Evolutionary conservation across 2,797 vertebrate species (phyloP), one percentile per base, ranked within the genome.

Genomic region (Selene dorsalis): DNA sequence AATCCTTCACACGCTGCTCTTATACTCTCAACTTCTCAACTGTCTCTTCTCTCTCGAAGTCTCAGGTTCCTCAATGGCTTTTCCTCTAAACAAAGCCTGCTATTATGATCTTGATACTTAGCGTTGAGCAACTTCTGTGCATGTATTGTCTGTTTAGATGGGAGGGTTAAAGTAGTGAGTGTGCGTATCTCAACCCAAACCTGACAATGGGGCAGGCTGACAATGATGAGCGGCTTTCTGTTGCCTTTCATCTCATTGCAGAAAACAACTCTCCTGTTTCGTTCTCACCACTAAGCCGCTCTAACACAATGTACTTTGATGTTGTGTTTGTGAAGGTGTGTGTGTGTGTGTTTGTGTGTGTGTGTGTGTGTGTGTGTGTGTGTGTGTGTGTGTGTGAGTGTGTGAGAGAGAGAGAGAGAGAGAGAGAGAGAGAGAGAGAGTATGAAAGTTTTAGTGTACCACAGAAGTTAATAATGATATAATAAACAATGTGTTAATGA

Each of bases 221-320:
- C 93, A 93, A 93, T 93, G 86, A 88, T 77, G 83, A 87, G 88
- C 76, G 84, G 89, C 88, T 88, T 88, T 92, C 89, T 88, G 90
- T 87, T 70, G 79, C 85, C 91, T 94, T 95, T 95, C 90, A 94
- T 92, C 85, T 88, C 78, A 35, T 35, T 17, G 71, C 85, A 87
- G 84, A 88, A 91, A 91, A 90, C 87, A 90, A 88, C 85, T 93
- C 91, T 93, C 90, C 80, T 86, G 82, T 92, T 93, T 93, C 92
- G 89, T 93, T 93, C 90, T 92, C 84, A 85, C 80, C 81, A 76
- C 89, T 92, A 88, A 93, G 82, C 90, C 58, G 63, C 88, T 89
- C 83, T 82, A 79, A 91, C 85, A 85, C 87, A 74, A 85, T 90
- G 80, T 69, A 70, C 94, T 94, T 94, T 90, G 90, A 91, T 90